Conservation (phyloP, 2,888 invertebrate species). For the Notocelia uddmanniana region DNA sequence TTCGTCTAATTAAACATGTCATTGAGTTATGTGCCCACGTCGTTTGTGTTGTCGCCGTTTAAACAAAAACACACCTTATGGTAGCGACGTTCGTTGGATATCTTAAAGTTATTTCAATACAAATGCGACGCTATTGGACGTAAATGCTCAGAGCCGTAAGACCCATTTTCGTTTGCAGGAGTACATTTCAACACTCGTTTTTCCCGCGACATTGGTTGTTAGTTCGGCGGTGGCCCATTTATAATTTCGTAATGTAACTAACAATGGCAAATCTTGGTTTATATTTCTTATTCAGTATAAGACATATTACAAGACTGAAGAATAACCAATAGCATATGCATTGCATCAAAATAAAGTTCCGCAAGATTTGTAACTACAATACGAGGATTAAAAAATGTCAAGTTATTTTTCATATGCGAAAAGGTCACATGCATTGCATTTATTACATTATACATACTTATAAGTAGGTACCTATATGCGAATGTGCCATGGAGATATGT, state of each 20-base stretch:
- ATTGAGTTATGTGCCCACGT: slow-evolving; percentile 44
- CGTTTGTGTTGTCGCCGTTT: slow-evolving; percentile 4
- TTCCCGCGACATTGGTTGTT: slow-evolving; percentile 39
- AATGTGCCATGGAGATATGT: not conserved
- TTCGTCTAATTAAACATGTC: slow-evolving; percentile 46
- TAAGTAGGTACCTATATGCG: not conserved
- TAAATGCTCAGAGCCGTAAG: not conserved
- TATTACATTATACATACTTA: slow-evolving; percentile 5
- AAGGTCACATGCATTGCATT: slow-evolving; percentile 23
- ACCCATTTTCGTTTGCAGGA: not conserved
- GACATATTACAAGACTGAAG: slow-evolving; percentile 14
- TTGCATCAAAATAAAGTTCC: slow-evolving; percentile 3
- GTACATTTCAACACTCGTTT: slow-evolving; percentile 26
- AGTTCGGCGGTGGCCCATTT: slow-evolving; percentile 17
- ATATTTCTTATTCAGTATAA: slow-evolving; percentile 10
- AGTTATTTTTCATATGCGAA: slow-evolving; percentile 25
- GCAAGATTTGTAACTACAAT: not conserved
- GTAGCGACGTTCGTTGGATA: not conserved
- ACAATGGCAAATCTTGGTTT: slow-evolving; percentile 24
- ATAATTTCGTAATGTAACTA: slow-evolving; percentile 22
- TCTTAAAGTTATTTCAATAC: not conserved
- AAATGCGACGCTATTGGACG: not conserved
- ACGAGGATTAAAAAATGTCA: slow-evolving; percentile 9
- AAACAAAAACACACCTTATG: not conserved
- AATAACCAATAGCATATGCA: not conserved